Evolutionary conservation across 2,113 vertebrate genomes (phyloP).

Genomic region (Dinomys branickii): DNA sequence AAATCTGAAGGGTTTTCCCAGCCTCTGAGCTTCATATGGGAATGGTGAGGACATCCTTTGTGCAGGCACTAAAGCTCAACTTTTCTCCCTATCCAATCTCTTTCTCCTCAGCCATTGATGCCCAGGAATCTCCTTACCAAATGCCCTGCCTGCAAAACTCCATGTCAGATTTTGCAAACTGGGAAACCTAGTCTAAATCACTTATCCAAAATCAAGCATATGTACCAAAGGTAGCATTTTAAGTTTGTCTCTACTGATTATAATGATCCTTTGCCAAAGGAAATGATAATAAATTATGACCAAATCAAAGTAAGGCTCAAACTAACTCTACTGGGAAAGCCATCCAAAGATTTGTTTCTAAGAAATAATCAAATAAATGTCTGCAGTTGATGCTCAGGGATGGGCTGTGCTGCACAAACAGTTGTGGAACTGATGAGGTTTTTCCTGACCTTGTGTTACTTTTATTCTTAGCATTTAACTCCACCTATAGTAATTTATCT

Average conservation of each 20-base stretch:
- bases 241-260: background rate
- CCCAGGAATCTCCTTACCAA: background rate
- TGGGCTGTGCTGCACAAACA: background rate
- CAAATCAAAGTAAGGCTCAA: background rate
- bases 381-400: background rate
- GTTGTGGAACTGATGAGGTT: background rate
- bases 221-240: background rate
- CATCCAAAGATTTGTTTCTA: background rate
- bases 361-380: background rate
- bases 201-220: background rate
- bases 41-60: background rate
- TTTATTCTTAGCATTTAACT: constrained; percentile 12
- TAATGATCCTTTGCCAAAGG: background rate
- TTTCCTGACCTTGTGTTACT: background rate
- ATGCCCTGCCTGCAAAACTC: background rate
- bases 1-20: background rate
- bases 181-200: background rate
- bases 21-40: background rate
- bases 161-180: background rate
- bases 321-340: background rate
- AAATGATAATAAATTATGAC: background rate
- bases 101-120: background rate
- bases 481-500: background rate
- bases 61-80: background rate
- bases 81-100: background rate